These are phyloP conservation scores for Dasysyrphus albostriatus DNA, from an alignment of 2,888 invertebrate species.

Conservation along the genomic window DNA sequence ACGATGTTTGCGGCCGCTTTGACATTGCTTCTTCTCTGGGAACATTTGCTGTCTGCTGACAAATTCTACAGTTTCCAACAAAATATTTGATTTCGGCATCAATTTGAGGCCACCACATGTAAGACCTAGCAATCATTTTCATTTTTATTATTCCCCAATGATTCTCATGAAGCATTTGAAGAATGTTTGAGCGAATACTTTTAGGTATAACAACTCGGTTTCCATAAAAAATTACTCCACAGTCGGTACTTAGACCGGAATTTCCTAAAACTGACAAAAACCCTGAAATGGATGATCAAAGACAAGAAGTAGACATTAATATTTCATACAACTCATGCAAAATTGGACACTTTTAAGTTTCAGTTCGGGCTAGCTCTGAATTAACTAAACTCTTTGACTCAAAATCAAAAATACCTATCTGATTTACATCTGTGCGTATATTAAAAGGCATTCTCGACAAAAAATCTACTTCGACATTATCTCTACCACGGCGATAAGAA, in stretches of 20 bases:
- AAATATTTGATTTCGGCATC: no score
- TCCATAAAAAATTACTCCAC: no score
- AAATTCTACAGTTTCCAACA: no score
- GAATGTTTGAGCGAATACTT: constrained; percentile 73
- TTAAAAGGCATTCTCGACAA: constrained; percentile 76
- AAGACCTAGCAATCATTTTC: no score
- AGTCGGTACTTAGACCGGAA: no score
- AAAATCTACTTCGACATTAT: constrained; percentile 72
- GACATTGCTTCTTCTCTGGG: constrained; percentile 22
- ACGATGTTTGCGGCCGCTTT: constrained; percentile 36
- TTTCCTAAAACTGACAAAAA: constrained; percentile 42
- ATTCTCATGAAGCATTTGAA: constrained; percentile 40
- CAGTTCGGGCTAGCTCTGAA: constrained; percentile 19
- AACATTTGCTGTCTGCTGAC: constrained; percentile 39
- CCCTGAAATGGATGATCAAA: not conserved
- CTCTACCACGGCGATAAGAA: not conserved
- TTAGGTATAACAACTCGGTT: no score
- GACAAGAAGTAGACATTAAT: constrained; percentile 24
- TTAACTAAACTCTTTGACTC: constrained; percentile 36
- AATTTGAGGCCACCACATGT: no score
- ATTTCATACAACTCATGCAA: constrained; percentile 30
- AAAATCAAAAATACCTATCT: constrained; percentile 61
- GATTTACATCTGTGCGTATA: no score
- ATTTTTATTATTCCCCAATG: no score
- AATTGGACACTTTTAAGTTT: no score